Evolutionary conservation across 1,140 invertebrate genomes (phyloP), one percentile per base, ranked within the genome.

Genomic region (Caerostris darwini): DNA sequence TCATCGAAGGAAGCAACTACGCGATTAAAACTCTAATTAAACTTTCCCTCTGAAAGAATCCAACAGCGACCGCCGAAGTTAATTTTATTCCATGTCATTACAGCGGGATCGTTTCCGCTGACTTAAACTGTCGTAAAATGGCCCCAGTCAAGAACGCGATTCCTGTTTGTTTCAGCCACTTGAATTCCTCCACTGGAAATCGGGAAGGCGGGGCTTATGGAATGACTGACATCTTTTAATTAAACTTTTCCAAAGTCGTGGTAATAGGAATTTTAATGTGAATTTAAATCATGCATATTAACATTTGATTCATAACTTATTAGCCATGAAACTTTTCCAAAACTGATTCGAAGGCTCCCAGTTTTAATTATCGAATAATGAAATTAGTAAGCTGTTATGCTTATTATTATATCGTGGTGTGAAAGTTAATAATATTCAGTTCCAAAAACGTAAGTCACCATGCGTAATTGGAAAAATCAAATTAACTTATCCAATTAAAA

Each of bases 41-140:
- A 91, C 12, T 54, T 82, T 81, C 19, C 54, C 67, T 54, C 1
- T 77, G 10, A 90, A 90, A 57, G 77, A 91, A 57, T 77, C 67
- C 34, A 61, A 91, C 19, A 82, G 56, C 54, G 56, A 82, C 77
- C 77, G 57, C 34, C 71, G 50, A 54, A 91, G 71, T 91, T 91
- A 91, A 91, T 91, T 91, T 91, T 50, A 91, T 91, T 91, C 90
- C 90, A 19, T 53, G 58, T 59, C 90, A 91, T 91, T 91, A 91
- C 90, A 91, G 86, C 86, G 77, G 34, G 17, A 50, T 91, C 90
- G 56, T 82, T 91, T 90, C 67, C 87, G 67, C 56, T 17, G 90
- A 91, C 56, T 91, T 91, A 82, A 91, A 64, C 53, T 91, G 90
- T 91, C 90, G 90, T 59, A 59, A 53, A 83, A 61, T 91, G 90